Base-by-base conservation (phyloP, 2,888 invertebrate genomes). In the Encarsia formosa region DNA sequence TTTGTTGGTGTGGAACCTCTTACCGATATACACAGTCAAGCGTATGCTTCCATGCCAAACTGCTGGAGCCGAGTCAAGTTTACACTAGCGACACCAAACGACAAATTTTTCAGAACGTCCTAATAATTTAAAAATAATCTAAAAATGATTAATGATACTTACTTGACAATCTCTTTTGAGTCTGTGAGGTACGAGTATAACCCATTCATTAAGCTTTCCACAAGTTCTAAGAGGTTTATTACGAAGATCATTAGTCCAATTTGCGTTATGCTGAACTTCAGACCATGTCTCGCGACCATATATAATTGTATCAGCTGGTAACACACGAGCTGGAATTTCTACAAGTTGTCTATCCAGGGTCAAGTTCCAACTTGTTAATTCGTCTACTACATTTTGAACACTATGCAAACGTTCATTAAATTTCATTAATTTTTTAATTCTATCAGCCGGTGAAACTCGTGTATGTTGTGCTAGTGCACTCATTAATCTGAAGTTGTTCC, bases 221-320 rank as follows among this genome's bases (percentile, higher is more conserved):
- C 75, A 78, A 24, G 29, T 39, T 5, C 5, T 6, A 5, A 54
- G 13, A 1, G 2, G 1, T 20, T 44, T 69, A 0, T 75, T 71
- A 56, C 87, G 76, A 68, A 92, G 78, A 29, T 83, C 82, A 2
- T 76, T 70, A 0, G 87, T 86, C 92, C 94, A 95, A 47, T 93
- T 90, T 0, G 87, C 90, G 1, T 78, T 77, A 0, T 75, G 71
- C 13, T 83, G 85, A 1, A 77, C 72, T 4, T 3, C 66, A 0
- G 49, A 29, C 0, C 37, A 16, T 1, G 20, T 43, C 13, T 74
- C 67, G 1, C 70, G 64, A 0, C 78, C 83, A 57, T 83, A 80
- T 0, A 78, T 9, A 3, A 93, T 87, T 1, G 64, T 72, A 65
- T 93, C 90, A 0, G 74, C 53, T 0, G 80, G 80, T 15, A 93